A percentile compares a stretch with the other conserved stretches of the same genome.
Conservation (phyloP, 1,140 invertebrate species). For the Aphelinus certus region DNA sequence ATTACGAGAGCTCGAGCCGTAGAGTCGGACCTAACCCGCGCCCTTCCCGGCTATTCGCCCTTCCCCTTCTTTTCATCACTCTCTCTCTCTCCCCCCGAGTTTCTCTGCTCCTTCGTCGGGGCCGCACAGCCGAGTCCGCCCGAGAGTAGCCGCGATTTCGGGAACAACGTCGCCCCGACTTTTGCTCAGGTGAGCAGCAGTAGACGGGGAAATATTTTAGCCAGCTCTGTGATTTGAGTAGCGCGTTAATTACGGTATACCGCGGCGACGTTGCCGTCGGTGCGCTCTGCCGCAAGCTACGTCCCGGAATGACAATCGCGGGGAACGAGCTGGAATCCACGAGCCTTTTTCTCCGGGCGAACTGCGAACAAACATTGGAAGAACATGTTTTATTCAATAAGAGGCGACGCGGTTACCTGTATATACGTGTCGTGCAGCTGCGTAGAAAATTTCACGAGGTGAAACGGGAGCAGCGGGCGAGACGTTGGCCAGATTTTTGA, state of each 20-base stretch:
- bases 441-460: no score
- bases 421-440: no score
- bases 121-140: slow-evolving; percentile 25
- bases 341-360: no score
- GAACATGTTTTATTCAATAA: no score
- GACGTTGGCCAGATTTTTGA: no score
- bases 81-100: slow-evolving; percentile 40
- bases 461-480: no score
- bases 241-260: slow-evolving; percentile 27
- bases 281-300: no score
- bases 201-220: slow-evolving; percentile 19
- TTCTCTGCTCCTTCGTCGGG: slow-evolving; percentile 39
- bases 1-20: slow-evolving; percentile 53
- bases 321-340: no score
- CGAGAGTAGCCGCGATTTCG: slow-evolving; percentile 38
- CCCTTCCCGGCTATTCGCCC: slow-evolving; percentile 25
- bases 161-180: neutral
- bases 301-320: no score
- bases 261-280: no score
- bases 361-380: no score
- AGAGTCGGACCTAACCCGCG: slow-evolving; percentile 49
- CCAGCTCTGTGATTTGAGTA: slow-evolving; percentile 21
- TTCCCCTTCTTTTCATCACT: slow-evolving; percentile 46
- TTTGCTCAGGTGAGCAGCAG: slow-evolving; percentile 16
- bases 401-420: no score